Evolutionary conservation across 2,888 invertebrate genomes (phyloP).

Genomic region (Epinotia bilunana): DNA sequence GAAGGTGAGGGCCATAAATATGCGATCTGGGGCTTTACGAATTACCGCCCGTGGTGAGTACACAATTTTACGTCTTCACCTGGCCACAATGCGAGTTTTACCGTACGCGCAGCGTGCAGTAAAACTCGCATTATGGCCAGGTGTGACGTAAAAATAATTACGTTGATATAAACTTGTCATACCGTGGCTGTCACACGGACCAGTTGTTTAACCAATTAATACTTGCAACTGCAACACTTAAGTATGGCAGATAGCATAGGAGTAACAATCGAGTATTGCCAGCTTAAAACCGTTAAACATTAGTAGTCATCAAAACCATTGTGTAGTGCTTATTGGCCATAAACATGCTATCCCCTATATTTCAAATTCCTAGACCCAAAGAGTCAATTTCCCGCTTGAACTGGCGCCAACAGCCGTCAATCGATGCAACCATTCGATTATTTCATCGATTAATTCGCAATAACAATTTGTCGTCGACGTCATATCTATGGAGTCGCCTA

Average conservation of each 20-base stretch:
- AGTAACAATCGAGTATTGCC: not conserved
- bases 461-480: slow-evolving; percentile 80
- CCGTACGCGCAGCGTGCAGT: too few relatives aligned
- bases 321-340: not conserved
- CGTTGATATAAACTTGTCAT: too few relatives aligned
- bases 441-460: slow-evolving; percentile 77
- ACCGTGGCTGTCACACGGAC: too few relatives aligned
- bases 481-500: slow-evolving; percentile 76
- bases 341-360: not conserved
- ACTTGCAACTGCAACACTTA: too few relatives aligned
- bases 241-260: not conserved
- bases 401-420: slow-evolving; percentile 27
- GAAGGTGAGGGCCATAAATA: too few relatives aligned
- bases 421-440: slow-evolving; percentile 42
- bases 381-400: slow-evolving; percentile 3
- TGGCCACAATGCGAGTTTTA: too few relatives aligned
- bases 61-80: too few relatives aligned
- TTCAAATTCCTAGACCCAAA: not conserved
- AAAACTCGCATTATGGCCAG: too few relatives aligned
- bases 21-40: too few relatives aligned
- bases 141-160: too few relatives aligned
- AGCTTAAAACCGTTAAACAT: not conserved
- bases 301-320: not conserved
- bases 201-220: too few relatives aligned
- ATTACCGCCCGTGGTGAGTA: too few relatives aligned